Conservation (phyloP, 2,888 invertebrate species). For the Allacma fusca region DNA sequence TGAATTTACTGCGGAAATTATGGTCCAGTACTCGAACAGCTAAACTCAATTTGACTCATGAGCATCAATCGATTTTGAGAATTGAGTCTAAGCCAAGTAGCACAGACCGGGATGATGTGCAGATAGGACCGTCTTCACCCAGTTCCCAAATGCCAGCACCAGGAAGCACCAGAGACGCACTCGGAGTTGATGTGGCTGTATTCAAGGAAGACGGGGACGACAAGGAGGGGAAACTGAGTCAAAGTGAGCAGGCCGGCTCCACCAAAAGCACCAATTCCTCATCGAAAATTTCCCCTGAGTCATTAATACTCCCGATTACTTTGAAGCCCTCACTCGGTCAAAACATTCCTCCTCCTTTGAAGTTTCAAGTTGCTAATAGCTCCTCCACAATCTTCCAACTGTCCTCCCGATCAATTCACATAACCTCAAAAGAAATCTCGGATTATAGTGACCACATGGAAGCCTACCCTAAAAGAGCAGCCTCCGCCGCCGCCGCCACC, state of each 20-base stretch:
- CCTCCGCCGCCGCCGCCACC: neutral
- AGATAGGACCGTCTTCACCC: neutral
- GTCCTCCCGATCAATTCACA: neutral
- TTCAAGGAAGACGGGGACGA: no score
- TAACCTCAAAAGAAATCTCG: constrained; percentile 23
- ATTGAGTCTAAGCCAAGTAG: constrained; percentile 28
- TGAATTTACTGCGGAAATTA: constrained; percentile 57
- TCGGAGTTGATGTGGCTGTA: constrained; percentile 9
- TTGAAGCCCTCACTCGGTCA: neutral
- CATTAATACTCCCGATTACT: neutral
- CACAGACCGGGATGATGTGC: constrained; percentile 1
- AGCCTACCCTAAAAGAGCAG: neutral
- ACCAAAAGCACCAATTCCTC: neutral
- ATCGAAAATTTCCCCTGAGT: neutral
- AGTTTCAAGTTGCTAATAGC: neutral
- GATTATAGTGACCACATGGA: constrained; percentile 7
- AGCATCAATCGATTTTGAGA: constrained; percentile 58
- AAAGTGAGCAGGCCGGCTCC: neutral
- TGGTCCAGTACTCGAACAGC: constrained; percentile 56
- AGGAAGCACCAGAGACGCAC: neutral
- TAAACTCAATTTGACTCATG: constrained; percentile 59
- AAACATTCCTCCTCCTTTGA: neutral
- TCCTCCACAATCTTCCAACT: neutral
- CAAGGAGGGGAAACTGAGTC: neutral
- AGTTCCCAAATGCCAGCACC: neutral